Evolutionary conservation across 2,888 invertebrate species (phyloP).

Genomic region (Pheosia tremula): DNA sequence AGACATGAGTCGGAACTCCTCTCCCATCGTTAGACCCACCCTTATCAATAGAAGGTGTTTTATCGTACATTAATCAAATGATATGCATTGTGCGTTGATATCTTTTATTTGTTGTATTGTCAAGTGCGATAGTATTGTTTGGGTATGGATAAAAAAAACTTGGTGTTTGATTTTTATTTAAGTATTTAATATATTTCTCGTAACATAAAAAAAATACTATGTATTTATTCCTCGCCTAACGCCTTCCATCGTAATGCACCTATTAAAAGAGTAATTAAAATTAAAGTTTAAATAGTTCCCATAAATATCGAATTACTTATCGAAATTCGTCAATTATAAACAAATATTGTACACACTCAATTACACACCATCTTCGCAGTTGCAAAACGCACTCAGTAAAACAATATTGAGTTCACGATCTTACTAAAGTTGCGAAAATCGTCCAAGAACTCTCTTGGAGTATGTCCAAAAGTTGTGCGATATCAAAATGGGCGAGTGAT

Average conservation of each 20-base stretch:
- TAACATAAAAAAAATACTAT: too few relatives aligned
- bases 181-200: too few relatives aligned
- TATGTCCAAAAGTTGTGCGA: slow-evolving; percentile 42
- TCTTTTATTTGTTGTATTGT: slow-evolving; percentile 38
- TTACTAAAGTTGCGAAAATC: slow-evolving; percentile 50
- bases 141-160: slow-evolving; percentile 15
- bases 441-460: slow-evolving; percentile 42
- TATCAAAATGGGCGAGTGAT: slow-evolving; percentile 55
- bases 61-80: slow-evolving; percentile 51
- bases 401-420: slow-evolving; percentile 26
- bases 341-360: neutral
- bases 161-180: neutral
- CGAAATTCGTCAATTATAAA: neutral
- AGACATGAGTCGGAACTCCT: slow-evolving; percentile 24
- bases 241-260: too few relatives aligned
- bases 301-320: neutral
- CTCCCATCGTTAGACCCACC: slow-evolving; percentile 30
- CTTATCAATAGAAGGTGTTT: slow-evolving; percentile 43
- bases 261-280: too few relatives aligned
- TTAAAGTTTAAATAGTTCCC: too few relatives aligned
- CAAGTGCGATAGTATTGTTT: slow-evolving; percentile 38
- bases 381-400: neutral
- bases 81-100: slow-evolving; percentile 30
- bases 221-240: too few relatives aligned
- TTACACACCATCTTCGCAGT: neutral